Evolutionary conservation across 2,797 vertebrate genomes (phyloP).

Genomic region (Onychomys arenicola): DNA sequence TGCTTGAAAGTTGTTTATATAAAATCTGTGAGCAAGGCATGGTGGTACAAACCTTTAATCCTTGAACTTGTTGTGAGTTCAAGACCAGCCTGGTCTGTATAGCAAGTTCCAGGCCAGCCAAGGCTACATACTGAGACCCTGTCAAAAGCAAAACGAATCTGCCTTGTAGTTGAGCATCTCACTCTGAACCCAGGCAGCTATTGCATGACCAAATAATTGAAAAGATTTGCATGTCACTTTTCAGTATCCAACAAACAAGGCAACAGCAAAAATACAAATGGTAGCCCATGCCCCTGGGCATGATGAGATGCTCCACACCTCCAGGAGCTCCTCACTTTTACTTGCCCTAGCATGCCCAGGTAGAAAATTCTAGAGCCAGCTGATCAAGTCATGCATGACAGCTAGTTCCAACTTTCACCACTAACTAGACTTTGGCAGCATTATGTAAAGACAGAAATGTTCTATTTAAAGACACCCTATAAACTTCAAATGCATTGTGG

Average conservation of each 20-base stretch:
- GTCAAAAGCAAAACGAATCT: neutral
- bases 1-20: neutral
- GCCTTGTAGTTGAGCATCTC: neutral
- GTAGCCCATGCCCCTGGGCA: neutral
- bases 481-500: neutral
- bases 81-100: neutral
- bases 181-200: neutral
- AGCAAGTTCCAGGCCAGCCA: neutral
- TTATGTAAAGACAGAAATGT: neutral
- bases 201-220: neutral
- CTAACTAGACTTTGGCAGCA: neutral
- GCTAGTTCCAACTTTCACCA: neutral
- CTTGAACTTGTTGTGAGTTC: neutral
- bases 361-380: constrained; percentile 6
- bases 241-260: neutral
- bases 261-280: neutral
- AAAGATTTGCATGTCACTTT: neutral
- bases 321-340: too few species aligned
- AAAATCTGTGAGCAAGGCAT: neutral
- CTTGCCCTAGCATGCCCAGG: neutral
- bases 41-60: neutral
- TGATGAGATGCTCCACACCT: fast-evolving
- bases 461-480: neutral
- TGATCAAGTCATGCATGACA: neutral
- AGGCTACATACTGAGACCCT: neutral